Percentiles rank a stretch among this genome's conserved stretches.
phyloP scores from a whole-genome alignment of 2,113 vertebrate genomes.

The Labeo catla region DNA sequence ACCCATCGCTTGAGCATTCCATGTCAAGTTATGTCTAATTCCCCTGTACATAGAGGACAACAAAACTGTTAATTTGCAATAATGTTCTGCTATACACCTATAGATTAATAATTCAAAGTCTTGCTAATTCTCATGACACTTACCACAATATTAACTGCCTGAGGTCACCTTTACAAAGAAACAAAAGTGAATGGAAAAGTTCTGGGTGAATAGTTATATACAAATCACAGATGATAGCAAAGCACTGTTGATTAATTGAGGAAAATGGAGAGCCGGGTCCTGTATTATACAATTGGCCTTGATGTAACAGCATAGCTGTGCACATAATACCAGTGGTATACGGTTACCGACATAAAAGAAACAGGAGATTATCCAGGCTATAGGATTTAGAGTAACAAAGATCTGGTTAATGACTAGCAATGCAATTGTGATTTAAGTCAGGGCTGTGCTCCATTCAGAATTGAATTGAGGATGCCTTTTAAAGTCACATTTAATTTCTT shows the following conservation, averaged over 20 bases:
- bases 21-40: slow-evolving; percentile 84
- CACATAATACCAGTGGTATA: slow-evolving; percentile 71
- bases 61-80: background rate
- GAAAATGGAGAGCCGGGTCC: slow-evolving; percentile 59
- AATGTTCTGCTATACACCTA: background rate
- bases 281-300: slow-evolving; percentile 53
- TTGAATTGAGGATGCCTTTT: background rate
- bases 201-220: slow-evolving; percentile 29
- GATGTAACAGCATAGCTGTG: slow-evolving; percentile 67
- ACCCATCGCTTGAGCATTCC: slow-evolving; percentile 83
- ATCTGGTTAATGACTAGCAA: slow-evolving; percentile 63
- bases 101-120: background rate
- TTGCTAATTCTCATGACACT: slow-evolving; percentile 58
- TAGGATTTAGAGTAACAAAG: slow-evolving; percentile 62
- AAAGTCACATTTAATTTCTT: background rate
- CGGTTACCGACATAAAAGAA: slow-evolving; percentile 75
- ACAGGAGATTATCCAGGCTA: slow-evolving; percentile 66
- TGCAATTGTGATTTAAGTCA: slow-evolving; percentile 68
- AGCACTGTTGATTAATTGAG: slow-evolving; percentile 48
- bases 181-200: slow-evolving; percentile 55
- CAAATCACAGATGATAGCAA: slow-evolving; percentile 66
- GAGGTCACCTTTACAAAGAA: slow-evolving; percentile 79
- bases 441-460: background rate
- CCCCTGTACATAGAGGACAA: slow-evolving; percentile 74
- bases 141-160: slow-evolving; percentile 88